These are phyloP conservation scores for Anoura caudifer DNA, from an alignment of 2,113 vertebrate species.

Conservation along the genomic window DNA sequence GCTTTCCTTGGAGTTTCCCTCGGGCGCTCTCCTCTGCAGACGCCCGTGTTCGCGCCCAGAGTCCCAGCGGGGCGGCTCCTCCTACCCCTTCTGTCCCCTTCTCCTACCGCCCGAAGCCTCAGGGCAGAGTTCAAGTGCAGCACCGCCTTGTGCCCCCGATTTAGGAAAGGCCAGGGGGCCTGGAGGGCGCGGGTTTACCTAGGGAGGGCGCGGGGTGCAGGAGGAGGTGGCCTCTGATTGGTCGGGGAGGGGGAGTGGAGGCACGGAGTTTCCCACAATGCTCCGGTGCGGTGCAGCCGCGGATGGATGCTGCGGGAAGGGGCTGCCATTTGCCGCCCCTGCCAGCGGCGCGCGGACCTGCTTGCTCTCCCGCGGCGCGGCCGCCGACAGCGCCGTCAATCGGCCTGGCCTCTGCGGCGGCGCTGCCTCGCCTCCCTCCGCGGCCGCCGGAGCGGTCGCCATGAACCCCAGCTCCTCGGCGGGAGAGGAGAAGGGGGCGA, in stretches of 20 bases:
- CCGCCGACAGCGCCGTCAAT: slow-evolving; percentile 32
- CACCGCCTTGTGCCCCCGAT: not conserved
- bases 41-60: not conserved
- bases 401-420: slow-evolving; percentile 18
- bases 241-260: slow-evolving; percentile 70
- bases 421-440: slow-evolving; percentile 44
- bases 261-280: slow-evolving; percentile 88
- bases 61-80: not conserved
- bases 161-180: not conserved
- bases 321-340: slow-evolving; percentile 85
- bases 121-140: not conserved
- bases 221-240: slow-evolving; percentile 70
- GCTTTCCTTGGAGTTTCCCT: not conserved
- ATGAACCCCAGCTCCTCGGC: slow-evolving; percentile 77
- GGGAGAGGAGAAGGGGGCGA: slow-evolving; percentile 75
- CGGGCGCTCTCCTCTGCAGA: not conserved
- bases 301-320: slow-evolving; percentile 86
- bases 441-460: slow-evolving; percentile 49
- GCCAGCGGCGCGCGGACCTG: slow-evolving; percentile 68
- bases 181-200: slow-evolving; percentile 25
- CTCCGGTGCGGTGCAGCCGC: slow-evolving; percentile 81
- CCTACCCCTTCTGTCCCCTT: fast-evolving
- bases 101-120: not conserved
- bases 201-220: not conserved
- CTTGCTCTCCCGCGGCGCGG: slow-evolving; percentile 2